Evolutionary conservation across 1,140 invertebrate species (phyloP).

Genomic region (Coelopa frigida): DNA sequence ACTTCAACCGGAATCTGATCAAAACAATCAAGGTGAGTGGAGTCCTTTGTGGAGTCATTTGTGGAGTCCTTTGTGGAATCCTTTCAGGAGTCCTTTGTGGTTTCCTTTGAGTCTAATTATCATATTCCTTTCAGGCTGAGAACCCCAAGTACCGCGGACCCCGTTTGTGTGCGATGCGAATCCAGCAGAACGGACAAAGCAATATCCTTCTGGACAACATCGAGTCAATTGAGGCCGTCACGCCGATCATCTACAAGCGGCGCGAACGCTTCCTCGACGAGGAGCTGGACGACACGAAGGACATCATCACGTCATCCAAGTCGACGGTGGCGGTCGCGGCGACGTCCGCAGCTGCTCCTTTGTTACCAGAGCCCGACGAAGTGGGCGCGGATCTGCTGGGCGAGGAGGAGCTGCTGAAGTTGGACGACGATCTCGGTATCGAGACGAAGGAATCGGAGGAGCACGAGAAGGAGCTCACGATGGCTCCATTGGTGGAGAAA

Average conservation of each 20-base stretch:
- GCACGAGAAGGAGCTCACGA: too few relatives aligned
- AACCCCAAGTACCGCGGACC: constrained; percentile 51
- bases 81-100: too few relatives aligned
- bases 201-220: constrained; percentile 72
- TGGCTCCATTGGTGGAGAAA: too few relatives aligned
- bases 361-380: background rate
- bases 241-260: constrained; percentile 60
- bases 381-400: too few relatives aligned
- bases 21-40: constrained; percentile 43
- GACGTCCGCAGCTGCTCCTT: background rate
- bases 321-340: background rate
- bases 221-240: constrained; percentile 54
- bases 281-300: constrained; percentile 41
- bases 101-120: too few relatives aligned
- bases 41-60: too few relatives aligned
- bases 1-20: constrained; percentile 42
- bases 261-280: constrained; percentile 40
- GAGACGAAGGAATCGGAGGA: background rate
- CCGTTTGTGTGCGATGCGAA: constrained; percentile 61
- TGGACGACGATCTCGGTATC: background rate
- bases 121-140: constrained; percentile 23
- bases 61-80: too few relatives aligned
- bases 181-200: constrained; percentile 65
- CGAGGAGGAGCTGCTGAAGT: background rate
- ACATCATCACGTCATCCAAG: constrained; percentile 36